A percentile compares a stretch with the other conserved stretches of the same genome.
These are phyloP conservation scores for Stenodera caucasica DNA, from an alignment of 2,888 invertebrate species.

Conservation along the genomic window DNA sequence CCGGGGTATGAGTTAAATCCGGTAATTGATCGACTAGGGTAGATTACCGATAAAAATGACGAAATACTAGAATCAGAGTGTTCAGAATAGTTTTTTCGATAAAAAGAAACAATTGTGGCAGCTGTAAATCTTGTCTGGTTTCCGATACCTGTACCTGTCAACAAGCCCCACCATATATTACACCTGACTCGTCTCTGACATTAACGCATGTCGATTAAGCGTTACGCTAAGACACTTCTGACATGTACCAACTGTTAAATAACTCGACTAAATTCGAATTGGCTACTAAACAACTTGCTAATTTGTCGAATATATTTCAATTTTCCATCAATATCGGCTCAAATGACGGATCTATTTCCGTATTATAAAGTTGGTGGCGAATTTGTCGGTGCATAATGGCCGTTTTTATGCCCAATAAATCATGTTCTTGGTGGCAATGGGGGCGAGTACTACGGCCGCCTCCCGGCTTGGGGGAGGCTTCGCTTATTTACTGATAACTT, in stretches of 20 bases:
- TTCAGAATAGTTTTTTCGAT: slow-evolving; percentile 21
- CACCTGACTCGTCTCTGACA: slow-evolving; percentile 44
- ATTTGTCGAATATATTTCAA: not conserved
- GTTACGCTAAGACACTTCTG: slow-evolving; percentile 27
- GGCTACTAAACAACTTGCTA: too few species aligned
- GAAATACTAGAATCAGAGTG: slow-evolving; percentile 12
- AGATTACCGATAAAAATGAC: slow-evolving; percentile 21
- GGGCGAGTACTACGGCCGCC: slow-evolving; percentile 31
- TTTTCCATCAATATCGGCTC: too few species aligned
- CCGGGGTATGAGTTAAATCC: slow-evolving; percentile 11
- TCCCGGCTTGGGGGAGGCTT: slow-evolving; percentile 45
- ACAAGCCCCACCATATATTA: slow-evolving; percentile 47
- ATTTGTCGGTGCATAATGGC: slow-evolving; percentile 45
- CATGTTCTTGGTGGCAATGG: slow-evolving; percentile 40
- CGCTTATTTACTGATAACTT: slow-evolving; percentile 56
- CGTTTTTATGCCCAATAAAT: slow-evolving; percentile 44
- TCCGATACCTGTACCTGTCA: slow-evolving; percentile 50
- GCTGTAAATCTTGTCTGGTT: slow-evolving; percentile 48
- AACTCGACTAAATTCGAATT: not conserved
- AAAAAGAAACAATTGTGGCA: slow-evolving; percentile 46
- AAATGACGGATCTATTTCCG: too few species aligned
- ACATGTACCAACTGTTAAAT: not conserved
- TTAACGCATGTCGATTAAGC: slow-evolving; percentile 47
- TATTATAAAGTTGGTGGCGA: slow-evolving; percentile 29
- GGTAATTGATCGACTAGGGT: not conserved